Evolutionary conservation across 2,797 vertebrate species (phyloP).

Genomic region (Calcarius lapponicus): DNA sequence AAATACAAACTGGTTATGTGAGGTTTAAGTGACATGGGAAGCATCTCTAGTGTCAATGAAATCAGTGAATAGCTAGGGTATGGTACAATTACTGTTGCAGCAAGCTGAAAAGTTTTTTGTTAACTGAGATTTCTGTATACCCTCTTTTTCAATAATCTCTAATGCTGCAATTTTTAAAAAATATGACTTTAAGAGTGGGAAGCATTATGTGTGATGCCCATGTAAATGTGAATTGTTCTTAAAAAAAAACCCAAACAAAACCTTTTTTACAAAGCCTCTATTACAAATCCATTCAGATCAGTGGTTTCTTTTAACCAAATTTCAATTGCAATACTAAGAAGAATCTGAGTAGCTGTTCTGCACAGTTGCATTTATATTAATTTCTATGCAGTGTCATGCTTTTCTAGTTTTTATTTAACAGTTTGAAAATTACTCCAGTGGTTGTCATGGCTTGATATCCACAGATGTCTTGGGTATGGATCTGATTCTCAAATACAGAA

Average conservation of each 20-base stretch:
- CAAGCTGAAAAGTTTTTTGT: background rate
- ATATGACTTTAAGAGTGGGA: background rate
- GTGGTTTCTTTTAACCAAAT: background rate
- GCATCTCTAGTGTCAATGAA: background rate
- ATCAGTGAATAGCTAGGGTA: background rate
- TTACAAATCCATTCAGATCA: background rate
- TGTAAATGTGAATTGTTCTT: background rate
- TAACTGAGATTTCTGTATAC: background rate
- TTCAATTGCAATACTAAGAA: background rate
- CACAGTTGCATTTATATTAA: background rate
- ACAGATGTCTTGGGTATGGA: background rate
- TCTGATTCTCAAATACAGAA: background rate
- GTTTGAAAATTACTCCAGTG: background rate
- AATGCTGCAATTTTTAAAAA: background rate
- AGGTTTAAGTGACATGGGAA: background rate
- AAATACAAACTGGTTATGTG: background rate
- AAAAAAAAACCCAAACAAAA: accelerated
- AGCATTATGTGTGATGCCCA: background rate
- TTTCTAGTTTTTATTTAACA: background rate
- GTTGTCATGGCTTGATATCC: background rate
- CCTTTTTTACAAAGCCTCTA: background rate
- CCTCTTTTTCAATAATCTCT: background rate
- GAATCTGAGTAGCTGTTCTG: background rate
- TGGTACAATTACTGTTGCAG: background rate
- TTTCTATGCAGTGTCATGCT: background rate